Evolutionary conservation across 2,888 invertebrate genomes (phyloP), one percentile per base, ranked within the genome.

Genomic region (Drosophila percnosoma): DNA sequence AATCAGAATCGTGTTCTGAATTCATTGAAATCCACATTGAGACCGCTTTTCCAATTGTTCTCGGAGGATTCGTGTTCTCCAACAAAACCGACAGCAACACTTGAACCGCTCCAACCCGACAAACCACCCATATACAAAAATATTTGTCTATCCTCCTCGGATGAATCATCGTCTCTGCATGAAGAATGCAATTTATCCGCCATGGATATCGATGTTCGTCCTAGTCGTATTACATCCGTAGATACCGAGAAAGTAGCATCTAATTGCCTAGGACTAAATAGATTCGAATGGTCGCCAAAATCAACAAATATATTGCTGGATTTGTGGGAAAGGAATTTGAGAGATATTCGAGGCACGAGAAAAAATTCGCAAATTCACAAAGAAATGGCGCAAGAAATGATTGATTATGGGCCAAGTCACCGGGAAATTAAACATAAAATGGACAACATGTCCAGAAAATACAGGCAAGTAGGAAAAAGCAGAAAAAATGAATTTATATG

Each of bases 381-480:
- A 13, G 71, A 75, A 29, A 86, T 84, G 73, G 75, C 81, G 0
- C 31, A 51, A 2, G 64, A 78, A 61, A 73, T 84, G 83, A 54
- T 34, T 1, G 60, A 65, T 10, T 84, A 75, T 33, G 78, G 81
- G 0, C 55, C 69, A 0, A 74, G 42, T 7, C 38, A 64, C 4
- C 33, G 31, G 2, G 83, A 88, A 34, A 63, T 84, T 18, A 84
- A 83, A 68, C 34, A 59, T 5, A 84, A 84, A 69, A 80, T 84
- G 49, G 81, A 83, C 29, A 84, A 83, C 13, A 72, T 84, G 78
- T 63, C 78, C 0, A 80, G 62, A 15, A 88, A 86, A 60, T 88
- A 72, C 40, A 75, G 66, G 84, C 77, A 54, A 48, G 27, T 42
- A 11, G 21, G 8, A 8, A 24, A 15, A 24, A 8, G 1, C 6